Percentiles rank a stretch among this genome's conserved stretches.
phyloP scores from a whole-genome alignment of 2,797 vertebrate genomes.

The Naso thynnoides region DNA sequence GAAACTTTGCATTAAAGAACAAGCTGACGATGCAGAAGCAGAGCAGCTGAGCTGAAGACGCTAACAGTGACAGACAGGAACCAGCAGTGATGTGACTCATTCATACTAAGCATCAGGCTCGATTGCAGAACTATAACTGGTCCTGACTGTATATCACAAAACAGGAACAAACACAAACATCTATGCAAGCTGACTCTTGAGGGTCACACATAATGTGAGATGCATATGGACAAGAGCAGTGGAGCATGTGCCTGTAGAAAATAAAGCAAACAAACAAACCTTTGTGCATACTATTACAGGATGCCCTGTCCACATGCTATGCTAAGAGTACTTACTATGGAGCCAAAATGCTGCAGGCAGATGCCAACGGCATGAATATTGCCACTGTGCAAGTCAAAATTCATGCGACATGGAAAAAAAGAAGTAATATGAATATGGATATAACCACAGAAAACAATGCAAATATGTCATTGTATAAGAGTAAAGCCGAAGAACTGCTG shows the following conservation, averaged over 20 bases:
- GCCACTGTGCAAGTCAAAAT: conserved; percentile 28
- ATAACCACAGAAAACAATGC: conserved; percentile 44
- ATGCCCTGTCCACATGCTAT: conserved; percentile 18
- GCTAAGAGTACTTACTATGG: conserved; percentile 6
- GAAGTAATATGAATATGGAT: conserved; percentile 55
- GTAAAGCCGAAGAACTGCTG: conserved; percentile 27
- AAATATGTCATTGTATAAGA: conserved; percentile 40
- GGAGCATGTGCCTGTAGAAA: conserved; percentile 35
- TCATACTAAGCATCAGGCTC: conserved; percentile 38
- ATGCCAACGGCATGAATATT: conserved; percentile 45
- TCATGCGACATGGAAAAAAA: conserved; percentile 38
- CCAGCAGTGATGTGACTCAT: conserved; percentile 67
- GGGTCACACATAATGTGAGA: conserved; percentile 31
- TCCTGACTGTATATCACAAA: conserved; percentile 41
- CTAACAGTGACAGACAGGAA: conserved; percentile 44
- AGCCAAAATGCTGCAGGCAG: conserved; percentile 51
- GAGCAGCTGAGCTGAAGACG: conserved; percentile 21
- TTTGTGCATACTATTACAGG: conserved; percentile 16
- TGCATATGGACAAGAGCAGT: conserved; percentile 29
- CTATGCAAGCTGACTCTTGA: conserved; percentile 27
- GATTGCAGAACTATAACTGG: conserved; percentile 24
- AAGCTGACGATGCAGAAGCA: neutral
- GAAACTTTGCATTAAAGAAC: neutral
- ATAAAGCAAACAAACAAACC: conserved; percentile 25
- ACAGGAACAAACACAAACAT: conserved; percentile 13